phyloP scores from a whole-genome alignment of 2,888 invertebrate species.

The Hanleya hanleyi region DNA sequence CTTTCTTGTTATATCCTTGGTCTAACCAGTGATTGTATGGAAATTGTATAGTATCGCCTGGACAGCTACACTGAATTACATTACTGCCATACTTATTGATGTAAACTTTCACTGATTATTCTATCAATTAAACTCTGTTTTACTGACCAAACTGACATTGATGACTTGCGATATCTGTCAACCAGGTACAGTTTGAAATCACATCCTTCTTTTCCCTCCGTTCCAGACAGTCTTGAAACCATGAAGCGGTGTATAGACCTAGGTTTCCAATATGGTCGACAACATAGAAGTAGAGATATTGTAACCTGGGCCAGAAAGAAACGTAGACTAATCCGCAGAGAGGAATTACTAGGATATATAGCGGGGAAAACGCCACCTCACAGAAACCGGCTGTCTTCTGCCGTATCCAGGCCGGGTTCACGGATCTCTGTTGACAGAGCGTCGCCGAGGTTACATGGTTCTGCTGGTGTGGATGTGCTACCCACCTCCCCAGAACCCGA shows the following conservation, averaged over 20 bases:
- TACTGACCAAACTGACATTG: conserved; percentile 40
- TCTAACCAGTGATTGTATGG: no score
- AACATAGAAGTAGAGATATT: conserved; percentile 83
- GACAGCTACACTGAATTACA: no score
- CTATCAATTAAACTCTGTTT: no score
- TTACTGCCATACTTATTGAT: no score
- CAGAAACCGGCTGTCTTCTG: conserved; percentile 43
- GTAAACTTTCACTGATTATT: no score
- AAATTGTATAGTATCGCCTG: no score
- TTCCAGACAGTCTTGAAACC: conserved; percentile 83
- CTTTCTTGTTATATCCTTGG: no score
- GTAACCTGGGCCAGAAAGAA: conserved; percentile 84
- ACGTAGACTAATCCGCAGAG: conserved; percentile 82
- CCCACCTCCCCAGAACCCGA: conserved; percentile 76
- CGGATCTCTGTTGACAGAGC: conserved; percentile 43
- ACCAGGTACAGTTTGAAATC: no score
- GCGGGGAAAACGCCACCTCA: conserved; percentile 80
- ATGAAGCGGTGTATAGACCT: conserved; percentile 81
- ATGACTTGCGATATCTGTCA: no score
- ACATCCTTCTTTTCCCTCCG: conserved; percentile 18
- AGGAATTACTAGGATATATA: conserved; percentile 85
- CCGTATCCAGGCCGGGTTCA: conserved; percentile 8
- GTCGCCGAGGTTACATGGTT: conserved; percentile 44
- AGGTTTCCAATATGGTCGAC: conserved; percentile 83
- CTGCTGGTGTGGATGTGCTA: conserved; percentile 13